Base-by-base conservation (phyloP, 1,140 invertebrate genomes). In the Drosophila albomicans region DNA sequence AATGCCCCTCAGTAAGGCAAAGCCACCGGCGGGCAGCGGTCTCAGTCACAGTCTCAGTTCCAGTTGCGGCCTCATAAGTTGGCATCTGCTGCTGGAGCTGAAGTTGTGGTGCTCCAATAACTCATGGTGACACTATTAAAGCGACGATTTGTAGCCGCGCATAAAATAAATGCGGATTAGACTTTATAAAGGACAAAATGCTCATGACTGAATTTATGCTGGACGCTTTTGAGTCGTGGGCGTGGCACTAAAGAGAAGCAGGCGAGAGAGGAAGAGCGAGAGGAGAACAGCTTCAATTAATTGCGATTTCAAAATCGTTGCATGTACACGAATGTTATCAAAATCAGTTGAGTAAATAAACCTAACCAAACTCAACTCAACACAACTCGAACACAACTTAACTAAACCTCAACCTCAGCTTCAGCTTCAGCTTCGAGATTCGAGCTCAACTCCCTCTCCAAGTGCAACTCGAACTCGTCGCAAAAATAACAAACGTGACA, bases 161-260 rank as follows among this genome's bases (percentile, higher is more conserved):
- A 92, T 92, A 92, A 92, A 92, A 92, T 92, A 92, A 92, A 92
- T 92, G 91, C 91, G 91, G 91, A 92, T 92, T 92, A 92, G 91
- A 92, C 91, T 91, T 87, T 92, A 92, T 92, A 92, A 92, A 86
- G 91, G 91, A 92, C 91, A 92, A 92, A 92, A 85, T 89, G 85
- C 89, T 88, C 91, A 77, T 88, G 82, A 75, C 74, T 64, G 86
- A 87, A 92, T 92, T 92, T 91, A 92, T 92, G 88, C 75, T 20
- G 52, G 11, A 56, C 20, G 32, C 57, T n/a, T 68, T 68, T 70
- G 15, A 43, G 38, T 25, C 38, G 62, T 65, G 73, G 77, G 77
- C 77, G 81, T 84, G 81, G 77, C 52, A 20, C 15, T 13, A 13
- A 46, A 25, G 5, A 8, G 11, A 61, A 13, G 7, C 0, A 43